Evolutionary conservation across 2,797 vertebrate genomes (phyloP).

Genomic region (Eleutherodactylus coqui): DNA sequence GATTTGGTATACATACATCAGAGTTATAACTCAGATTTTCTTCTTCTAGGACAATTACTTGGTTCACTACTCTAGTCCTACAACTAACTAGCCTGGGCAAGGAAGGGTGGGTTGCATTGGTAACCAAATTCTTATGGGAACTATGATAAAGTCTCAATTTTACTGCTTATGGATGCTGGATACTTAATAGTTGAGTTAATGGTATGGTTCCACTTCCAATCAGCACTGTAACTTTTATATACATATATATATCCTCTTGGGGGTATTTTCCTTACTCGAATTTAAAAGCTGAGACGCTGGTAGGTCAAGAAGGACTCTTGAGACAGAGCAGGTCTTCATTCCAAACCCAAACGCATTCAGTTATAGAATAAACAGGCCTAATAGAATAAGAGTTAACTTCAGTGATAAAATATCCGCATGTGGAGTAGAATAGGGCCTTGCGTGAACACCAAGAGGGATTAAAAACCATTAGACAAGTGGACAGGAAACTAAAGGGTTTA

Average conservation of each 20-base stretch:
- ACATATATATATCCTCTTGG: not conserved
- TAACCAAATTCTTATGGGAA: no score
- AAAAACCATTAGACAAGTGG: constrained; percentile 31
- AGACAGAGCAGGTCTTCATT: constrained; percentile 52
- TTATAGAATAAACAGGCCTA: constrained; percentile 59
- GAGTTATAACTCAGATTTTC: not conserved
- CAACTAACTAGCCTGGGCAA: no score
- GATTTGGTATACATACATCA: not conserved
- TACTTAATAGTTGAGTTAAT: not conserved
- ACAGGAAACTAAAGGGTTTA: constrained; percentile 36
- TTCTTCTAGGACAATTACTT: not conserved
- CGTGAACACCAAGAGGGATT: not conserved
- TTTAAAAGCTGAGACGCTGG: constrained; percentile 39
- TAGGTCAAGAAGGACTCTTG: constrained; percentile 28
- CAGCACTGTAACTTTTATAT: not conserved
- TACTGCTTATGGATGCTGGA: no score
- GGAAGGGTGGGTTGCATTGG: no score
- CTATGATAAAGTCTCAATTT: no score
- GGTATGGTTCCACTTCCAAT: not conserved
- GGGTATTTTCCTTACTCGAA: constrained; percentile 36
- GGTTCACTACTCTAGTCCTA: no score
- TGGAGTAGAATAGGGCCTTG: constrained; percentile 5
- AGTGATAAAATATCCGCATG: constrained; percentile 47
- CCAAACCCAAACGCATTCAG: constrained; percentile 54
- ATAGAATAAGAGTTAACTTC: constrained; percentile 45